A percentile compares a stretch with the other conserved stretches of the same genome.
Evolutionary conservation across 2,797 vertebrate genomes (phyloP).

Genomic region (Aselliscus stoliczkanus): DNA sequence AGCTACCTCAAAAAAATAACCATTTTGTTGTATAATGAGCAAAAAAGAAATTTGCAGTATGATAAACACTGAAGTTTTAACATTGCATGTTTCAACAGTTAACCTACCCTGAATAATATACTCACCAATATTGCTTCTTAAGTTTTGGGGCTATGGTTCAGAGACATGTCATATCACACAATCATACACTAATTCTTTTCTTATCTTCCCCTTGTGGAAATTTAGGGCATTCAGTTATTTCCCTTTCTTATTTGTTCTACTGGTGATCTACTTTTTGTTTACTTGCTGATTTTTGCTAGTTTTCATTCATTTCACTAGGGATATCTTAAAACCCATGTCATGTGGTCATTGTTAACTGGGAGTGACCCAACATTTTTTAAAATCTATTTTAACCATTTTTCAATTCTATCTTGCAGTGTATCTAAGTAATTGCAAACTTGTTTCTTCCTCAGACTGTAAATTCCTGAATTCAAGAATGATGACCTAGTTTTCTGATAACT

Average conservation of each 20-base stretch:
- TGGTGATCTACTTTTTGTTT: background rate
- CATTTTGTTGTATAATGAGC: background rate
- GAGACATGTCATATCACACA: background rate
- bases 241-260: background rate
- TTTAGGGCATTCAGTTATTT: background rate
- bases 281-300: background rate
- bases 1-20: background rate
- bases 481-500: constrained; percentile 7
- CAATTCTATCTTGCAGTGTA: background rate
- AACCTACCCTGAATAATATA: background rate
- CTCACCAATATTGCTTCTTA: background rate
- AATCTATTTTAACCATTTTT: constrained; percentile 19
- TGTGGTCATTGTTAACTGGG: background rate
- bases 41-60: background rate
- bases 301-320: background rate
- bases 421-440: background rate
- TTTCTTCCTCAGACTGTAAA: background rate
- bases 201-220: background rate
- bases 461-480: background rate
- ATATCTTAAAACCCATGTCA: background rate
- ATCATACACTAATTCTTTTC: background rate
- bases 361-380: background rate
- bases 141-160: background rate
- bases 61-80: background rate
- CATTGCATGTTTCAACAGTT: background rate